Evolutionary conservation across 2,888 invertebrate genomes (phyloP).

Genomic region (Drosophila yooni): DNA sequence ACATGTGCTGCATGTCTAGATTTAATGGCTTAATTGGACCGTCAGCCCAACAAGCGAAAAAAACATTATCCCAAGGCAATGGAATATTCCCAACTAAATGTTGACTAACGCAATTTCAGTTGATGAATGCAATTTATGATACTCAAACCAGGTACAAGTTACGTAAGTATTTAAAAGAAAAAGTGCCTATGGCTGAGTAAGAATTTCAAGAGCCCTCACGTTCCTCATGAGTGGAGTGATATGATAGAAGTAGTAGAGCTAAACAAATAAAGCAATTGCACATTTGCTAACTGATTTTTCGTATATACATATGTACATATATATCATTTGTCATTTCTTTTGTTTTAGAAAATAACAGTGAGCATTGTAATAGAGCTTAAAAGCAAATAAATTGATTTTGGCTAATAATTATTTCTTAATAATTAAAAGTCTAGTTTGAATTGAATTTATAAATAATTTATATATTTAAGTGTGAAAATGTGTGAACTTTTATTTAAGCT

Average conservation of each 20-base stretch:
- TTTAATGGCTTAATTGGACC: slow-evolving; percentile 78
- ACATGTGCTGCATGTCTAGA: slow-evolving; percentile 82
- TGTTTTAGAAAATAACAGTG: not conserved
- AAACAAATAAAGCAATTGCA: not conserved
- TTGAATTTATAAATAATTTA: not conserved
- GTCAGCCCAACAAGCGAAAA: not conserved
- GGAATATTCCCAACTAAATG: slow-evolving; percentile 8
- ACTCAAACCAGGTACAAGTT: not conserved
- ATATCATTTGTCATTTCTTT: not conserved
- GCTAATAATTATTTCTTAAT: not conserved
- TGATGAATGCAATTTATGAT: not conserved
- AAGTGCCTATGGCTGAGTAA: not conserved
- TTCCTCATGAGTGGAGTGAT: not conserved
- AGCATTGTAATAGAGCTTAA: not conserved
- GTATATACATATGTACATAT: not conserved
- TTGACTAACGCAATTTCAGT: not conserved
- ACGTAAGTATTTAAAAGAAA: not conserved
- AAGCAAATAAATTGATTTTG: not conserved
- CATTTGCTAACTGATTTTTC: not conserved
- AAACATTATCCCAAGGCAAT: not conserved
- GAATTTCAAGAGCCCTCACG: not conserved
- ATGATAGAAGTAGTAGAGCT: not conserved
- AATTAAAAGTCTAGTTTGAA: not conserved
- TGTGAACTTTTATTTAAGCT: not conserved
- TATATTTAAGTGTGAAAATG: not conserved